Conservation (phyloP, 2,797 vertebrate genomes). For the Parotocinclus haroldoi region DNA sequence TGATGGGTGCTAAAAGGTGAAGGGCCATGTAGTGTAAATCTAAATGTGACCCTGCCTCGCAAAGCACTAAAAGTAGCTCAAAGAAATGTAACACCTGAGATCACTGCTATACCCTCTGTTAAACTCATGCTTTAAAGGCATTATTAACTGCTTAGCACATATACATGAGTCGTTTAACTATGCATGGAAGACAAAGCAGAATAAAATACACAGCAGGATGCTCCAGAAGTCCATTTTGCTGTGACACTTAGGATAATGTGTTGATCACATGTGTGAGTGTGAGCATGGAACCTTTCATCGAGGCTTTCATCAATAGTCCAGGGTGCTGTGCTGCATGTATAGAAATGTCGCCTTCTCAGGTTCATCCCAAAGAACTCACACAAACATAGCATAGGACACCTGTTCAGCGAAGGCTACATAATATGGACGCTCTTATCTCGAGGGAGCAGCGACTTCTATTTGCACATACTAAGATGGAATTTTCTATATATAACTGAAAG, state of each 20-base stretch:
- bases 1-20: too few species aligned
- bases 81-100: too few species aligned
- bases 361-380: slow-evolving; percentile 27
- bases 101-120: too few species aligned
- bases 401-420: slow-evolving; percentile 44
- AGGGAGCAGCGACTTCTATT: slow-evolving; percentile 29
- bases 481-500: slow-evolving; percentile 38
- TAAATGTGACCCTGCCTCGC: too few species aligned
- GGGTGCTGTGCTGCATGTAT: slow-evolving; percentile 38
- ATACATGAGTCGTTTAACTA: too few species aligned
- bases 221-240: too few species aligned
- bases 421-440: slow-evolving; percentile 28
- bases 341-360: slow-evolving; percentile 32
- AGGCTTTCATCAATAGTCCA: slow-evolving; percentile 39
- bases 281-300: slow-evolving; percentile 29
- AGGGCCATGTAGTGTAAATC: too few species aligned
- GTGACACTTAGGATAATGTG: slow-evolving; percentile 38
- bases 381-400: slow-evolving; percentile 35
- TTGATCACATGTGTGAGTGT: slow-evolving; percentile 27
- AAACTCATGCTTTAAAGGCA: too few species aligned
- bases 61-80: too few species aligned
- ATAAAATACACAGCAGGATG: too few species aligned
- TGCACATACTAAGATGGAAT: slow-evolving; percentile 39
- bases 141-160: too few species aligned
- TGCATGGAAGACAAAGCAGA: too few species aligned